These are phyloP conservation scores for Cyprinodon tularosa DNA, from an alignment of 2,113 vertebrate species.

Conservation along the genomic window DNA sequence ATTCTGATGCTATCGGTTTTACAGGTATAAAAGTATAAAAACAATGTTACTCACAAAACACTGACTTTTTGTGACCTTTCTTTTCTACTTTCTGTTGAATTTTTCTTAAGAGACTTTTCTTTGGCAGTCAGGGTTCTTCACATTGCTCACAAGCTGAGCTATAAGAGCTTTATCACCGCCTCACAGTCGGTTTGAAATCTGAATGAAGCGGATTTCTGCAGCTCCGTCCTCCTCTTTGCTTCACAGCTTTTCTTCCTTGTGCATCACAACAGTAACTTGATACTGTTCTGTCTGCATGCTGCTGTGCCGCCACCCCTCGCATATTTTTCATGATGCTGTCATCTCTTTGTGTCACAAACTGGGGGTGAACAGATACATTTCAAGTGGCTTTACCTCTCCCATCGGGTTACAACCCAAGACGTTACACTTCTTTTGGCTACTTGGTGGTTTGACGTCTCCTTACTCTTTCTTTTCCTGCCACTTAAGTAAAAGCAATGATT, in stretches of 20 bases:
- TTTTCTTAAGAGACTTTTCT: conserved; percentile 17
- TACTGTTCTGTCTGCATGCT: conserved; percentile 27
- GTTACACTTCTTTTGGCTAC: conserved; percentile 45
- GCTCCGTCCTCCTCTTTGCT: conserved; percentile 42
- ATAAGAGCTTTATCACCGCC: conserved; percentile 19
- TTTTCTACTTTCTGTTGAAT: conserved; percentile 1
- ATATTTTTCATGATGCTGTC: not conserved
- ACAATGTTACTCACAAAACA: not conserved
- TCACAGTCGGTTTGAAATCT: conserved; percentile 21
- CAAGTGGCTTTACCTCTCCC: conserved; percentile 25
- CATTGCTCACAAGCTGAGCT: conserved; percentile 13
- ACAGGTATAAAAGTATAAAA: not conserved
- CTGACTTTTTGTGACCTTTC: not conserved
- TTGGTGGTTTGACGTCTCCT: conserved; percentile 43
- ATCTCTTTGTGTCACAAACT: conserved; percentile 15
- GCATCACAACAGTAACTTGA: conserved; percentile 30
- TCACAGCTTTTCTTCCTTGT: conserved; percentile 16
- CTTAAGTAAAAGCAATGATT: conserved; percentile 54
- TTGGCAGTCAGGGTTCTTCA: conserved; percentile 9
- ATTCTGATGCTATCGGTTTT: not conserved
- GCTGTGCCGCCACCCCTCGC: conserved; percentile 1
- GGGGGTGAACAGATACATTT: conserved; percentile 18
- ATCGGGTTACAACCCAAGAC: conserved; percentile 18
- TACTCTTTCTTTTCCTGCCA: conserved; percentile 39
- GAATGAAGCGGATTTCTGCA: conserved; percentile 46